phyloP scores from a whole-genome alignment of 2,113 vertebrate genomes.

The Thunnus maccoyii region DNA sequence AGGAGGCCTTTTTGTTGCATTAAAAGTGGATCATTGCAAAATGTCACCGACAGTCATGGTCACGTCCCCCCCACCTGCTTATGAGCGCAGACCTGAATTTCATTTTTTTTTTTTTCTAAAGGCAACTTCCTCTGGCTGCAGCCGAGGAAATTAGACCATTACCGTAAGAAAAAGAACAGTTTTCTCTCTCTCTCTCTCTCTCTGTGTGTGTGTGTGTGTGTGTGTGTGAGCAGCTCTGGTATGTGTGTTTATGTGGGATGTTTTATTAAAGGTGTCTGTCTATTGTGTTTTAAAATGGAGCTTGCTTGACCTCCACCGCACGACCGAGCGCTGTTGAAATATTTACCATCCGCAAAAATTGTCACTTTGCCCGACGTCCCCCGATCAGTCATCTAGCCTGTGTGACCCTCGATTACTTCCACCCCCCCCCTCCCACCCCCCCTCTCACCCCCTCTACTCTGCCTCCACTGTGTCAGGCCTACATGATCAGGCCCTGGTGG shows the following conservation, averaged over 20 bases:
- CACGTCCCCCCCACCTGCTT: constrained; percentile 48
- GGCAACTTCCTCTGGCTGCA: constrained; percentile 25
- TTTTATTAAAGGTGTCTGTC: constrained; percentile 74
- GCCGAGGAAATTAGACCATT: constrained; percentile 46
- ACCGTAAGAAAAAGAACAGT: neutral
- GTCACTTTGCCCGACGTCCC: constrained; percentile 60
- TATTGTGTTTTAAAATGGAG: constrained; percentile 69
- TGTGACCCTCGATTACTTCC: constrained; percentile 69
- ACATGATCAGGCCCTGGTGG: constrained; percentile 73
- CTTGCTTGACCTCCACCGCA: constrained; percentile 64
- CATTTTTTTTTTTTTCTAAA: constrained; percentile 19
- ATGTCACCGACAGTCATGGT: constrained; percentile 64
- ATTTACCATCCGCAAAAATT: constrained; percentile 71
- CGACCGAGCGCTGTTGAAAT: constrained; percentile 67
- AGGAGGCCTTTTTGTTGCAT: constrained; percentile 59
- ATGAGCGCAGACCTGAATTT: constrained; percentile 41
- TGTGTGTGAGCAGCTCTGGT: neutral
- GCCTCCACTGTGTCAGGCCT: constrained; percentile 66
- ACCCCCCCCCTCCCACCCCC: constrained; percentile 45
- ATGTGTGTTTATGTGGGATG: constrained; percentile 59
- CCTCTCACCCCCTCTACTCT: neutral
- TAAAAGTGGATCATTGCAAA: constrained; percentile 60
- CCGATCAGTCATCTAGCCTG: constrained; percentile 70
- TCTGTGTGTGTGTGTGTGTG: constrained; percentile 19
- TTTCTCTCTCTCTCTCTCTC: constrained; percentile 10